phyloP scores from a whole-genome alignment of 2,888 invertebrate species.

The Epirrita christyi region DNA sequence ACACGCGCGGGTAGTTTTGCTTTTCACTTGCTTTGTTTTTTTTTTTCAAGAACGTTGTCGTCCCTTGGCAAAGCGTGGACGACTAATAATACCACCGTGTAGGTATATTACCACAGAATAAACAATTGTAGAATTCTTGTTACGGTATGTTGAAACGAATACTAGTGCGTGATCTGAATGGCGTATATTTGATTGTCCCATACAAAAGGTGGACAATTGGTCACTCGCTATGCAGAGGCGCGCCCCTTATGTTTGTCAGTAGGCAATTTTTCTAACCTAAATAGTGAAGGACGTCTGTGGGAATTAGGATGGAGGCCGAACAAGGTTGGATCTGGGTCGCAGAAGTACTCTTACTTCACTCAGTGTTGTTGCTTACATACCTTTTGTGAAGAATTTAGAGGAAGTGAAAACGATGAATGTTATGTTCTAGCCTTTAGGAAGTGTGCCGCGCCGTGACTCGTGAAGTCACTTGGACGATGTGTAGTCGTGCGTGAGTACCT shows the following conservation, averaged over 20 bases:
- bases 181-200: conserved; percentile 64
- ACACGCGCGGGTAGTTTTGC: conserved; percentile 31
- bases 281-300: conserved; percentile 76
- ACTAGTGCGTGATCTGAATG: conserved; percentile 76
- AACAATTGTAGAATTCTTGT: conserved; percentile 51
- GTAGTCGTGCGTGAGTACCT: no score
- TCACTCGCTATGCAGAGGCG: conserved; percentile 67
- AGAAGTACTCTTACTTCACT: conserved; percentile 10
- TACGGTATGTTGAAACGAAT: conserved; percentile 83
- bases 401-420: no score
- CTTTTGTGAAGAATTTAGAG: no score
- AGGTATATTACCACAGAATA: conserved; percentile 65
- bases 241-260: conserved; percentile 63
- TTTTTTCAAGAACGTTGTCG: conserved; percentile 55
- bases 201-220: conserved; percentile 70
- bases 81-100: conserved; percentile 66
- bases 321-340: conserved; percentile 9
- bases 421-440: no score
- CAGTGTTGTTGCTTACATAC: no score
- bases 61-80: conserved; percentile 65
- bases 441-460: no score
- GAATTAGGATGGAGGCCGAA: conserved; percentile 47
- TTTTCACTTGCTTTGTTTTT: conserved; percentile 27
- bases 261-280: conserved; percentile 75
- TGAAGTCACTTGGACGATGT: no score